phyloP scores from a whole-genome alignment of 2,113 vertebrate genomes.

The Colossoma macropomum region DNA sequence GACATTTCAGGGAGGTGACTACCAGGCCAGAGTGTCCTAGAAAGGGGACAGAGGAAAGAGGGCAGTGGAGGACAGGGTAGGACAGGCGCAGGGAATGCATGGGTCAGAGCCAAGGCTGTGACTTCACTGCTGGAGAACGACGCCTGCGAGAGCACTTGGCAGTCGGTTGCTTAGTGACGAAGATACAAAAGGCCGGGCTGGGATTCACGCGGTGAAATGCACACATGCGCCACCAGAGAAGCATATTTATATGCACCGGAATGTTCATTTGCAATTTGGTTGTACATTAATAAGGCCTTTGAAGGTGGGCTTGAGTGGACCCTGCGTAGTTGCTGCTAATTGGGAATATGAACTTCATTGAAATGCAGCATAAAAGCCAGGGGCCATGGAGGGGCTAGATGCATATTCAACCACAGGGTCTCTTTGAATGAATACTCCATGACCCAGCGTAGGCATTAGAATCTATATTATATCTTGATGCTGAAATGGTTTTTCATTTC shows the following conservation, averaged over 20 bases:
- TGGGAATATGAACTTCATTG: not conserved
- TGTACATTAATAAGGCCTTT: conserved; percentile 40
- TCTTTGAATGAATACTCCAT: not conserved
- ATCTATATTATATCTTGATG: not conserved
- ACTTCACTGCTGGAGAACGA: conserved; percentile 72
- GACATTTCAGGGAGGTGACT: conserved; percentile 52
- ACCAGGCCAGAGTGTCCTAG: conserved; percentile 27
- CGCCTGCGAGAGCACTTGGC: conserved; percentile 64
- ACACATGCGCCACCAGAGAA: conserved; percentile 28
- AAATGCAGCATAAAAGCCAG: not conserved
- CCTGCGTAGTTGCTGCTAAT: not conserved
- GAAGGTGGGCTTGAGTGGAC: not conserved
- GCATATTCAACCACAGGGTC: not conserved
- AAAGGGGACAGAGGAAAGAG: conserved; percentile 31
- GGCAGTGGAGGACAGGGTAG: conserved; percentile 36
- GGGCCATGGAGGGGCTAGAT: not conserved
- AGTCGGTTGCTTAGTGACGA: conserved; percentile 69
- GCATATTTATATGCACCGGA: not conserved
- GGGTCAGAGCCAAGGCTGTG: conserved; percentile 63
- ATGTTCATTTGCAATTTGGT: conserved; percentile 45
- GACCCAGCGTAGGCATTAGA: not conserved
- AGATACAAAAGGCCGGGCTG: conserved; percentile 43
- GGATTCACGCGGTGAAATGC: conserved; percentile 43
- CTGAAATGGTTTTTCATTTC: not conserved
- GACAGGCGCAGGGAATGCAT: conserved; percentile 58